These are phyloP conservation scores for Tachina fera DNA, from an alignment of 2,888 invertebrate genomes.

Conservation along the genomic window DNA sequence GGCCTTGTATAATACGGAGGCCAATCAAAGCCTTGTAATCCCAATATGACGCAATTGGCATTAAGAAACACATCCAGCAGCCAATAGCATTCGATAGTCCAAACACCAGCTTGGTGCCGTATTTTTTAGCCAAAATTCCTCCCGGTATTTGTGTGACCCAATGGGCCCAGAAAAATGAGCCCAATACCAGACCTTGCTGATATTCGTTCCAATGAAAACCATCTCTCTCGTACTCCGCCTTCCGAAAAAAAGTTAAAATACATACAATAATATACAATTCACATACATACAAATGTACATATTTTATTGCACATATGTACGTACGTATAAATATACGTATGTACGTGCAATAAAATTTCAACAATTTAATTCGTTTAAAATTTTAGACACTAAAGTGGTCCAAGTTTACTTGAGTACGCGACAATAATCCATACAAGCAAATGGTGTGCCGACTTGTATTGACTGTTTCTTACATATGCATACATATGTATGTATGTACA, in stretches of 20 bases:
- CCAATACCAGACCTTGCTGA: conserved; percentile 86
- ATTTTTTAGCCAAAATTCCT: conserved; percentile 87
- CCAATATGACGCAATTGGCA: conserved; percentile 86
- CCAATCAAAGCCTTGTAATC: conserved; percentile 85
- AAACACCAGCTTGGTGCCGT: conserved; percentile 89
- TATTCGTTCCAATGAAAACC: conserved; percentile 87
- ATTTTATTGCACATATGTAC: no score
- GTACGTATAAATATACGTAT: neutral
- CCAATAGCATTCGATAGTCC: conserved; percentile 87
- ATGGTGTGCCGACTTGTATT: no score
- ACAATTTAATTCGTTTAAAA: neutral
- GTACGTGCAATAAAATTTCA: neutral
- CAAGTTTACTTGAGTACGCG: neutral
- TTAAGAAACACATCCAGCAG: conserved; percentile 86
- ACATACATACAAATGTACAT: neutral
- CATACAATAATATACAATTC: neutral
- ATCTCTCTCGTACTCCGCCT: conserved; percentile 77
- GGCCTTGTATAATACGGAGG: conserved; percentile 87
- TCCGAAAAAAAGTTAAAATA: neutral
- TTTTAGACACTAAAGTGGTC: neutral
- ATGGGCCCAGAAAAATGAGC: conserved; percentile 89
- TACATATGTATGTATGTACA: neutral
- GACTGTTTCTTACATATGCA: no score
- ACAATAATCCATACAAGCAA: neutral
- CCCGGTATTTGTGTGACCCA: conserved; percentile 89